These are phyloP conservation scores for Aplodontia rufa DNA, from an alignment of 2,113 vertebrate genomes.

Conservation along the genomic window DNA sequence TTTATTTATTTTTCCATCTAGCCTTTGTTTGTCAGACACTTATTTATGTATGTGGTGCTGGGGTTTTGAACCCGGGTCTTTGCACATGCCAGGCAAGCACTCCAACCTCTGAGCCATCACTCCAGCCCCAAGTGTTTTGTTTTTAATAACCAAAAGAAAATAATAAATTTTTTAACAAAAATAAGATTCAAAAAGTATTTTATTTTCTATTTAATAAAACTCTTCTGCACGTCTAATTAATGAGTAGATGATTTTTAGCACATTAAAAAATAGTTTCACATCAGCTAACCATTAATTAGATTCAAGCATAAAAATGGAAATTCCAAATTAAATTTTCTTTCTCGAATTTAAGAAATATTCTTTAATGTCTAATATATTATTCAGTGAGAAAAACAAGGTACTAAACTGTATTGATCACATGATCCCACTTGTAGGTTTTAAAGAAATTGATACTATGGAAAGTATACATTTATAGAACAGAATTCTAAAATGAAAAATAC, in stretches of 20 bases:
- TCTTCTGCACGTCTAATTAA: not conserved
- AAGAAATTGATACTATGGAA: not conserved
- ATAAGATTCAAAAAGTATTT: not conserved
- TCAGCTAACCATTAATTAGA: not conserved
- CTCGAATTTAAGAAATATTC: not conserved
- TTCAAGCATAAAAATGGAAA: not conserved
- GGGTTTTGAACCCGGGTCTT: too few relatives aligned
- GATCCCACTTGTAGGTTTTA: not conserved
- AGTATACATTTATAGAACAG: not conserved
- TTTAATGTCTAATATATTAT: not conserved
- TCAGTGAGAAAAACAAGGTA: not conserved
- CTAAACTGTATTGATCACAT: not conserved
- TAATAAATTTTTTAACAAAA: conserved; percentile 8
- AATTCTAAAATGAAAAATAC: not conserved
- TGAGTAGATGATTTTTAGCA: not conserved
- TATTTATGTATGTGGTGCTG: too few relatives aligned
- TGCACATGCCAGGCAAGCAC: too few relatives aligned
- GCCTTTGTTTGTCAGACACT: too few relatives aligned
- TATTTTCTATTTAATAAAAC: not conserved
- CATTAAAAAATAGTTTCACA: not conserved
- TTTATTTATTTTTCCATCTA: too few relatives aligned
- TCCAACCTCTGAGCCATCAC: too few relatives aligned
- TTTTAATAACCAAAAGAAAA: conserved; percentile 33
- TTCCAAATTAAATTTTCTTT: not conserved
- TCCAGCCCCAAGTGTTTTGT: too few relatives aligned